A percentile compares a stretch with the other conserved stretches of the same genome.
phyloP scores from a whole-genome alignment of 2,797 vertebrate species.

The Sitta carolinensis region DNA sequence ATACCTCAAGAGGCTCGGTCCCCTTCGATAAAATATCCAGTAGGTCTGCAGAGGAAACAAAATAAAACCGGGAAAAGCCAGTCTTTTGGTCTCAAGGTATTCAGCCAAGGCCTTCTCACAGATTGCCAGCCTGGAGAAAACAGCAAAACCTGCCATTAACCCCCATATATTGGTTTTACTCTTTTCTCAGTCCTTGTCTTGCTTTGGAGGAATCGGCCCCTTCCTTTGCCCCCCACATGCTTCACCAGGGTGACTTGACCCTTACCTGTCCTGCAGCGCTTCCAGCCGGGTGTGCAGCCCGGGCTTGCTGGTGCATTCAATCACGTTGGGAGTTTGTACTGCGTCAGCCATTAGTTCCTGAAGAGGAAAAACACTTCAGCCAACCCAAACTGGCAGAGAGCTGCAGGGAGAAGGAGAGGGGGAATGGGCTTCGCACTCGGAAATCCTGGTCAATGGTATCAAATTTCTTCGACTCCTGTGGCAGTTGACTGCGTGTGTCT shows the following conservation, averaged over 20 bases:
- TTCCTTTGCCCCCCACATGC: neutral
- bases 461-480: conserved; percentile 63
- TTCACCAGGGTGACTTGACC: neutral
- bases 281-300: conserved; percentile 72
- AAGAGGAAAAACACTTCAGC: neutral
- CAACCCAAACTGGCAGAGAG: rapidly evolving
- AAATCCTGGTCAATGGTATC: conserved; percentile 72
- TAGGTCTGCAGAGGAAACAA: conserved; percentile 78
- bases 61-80: conserved; percentile 80
- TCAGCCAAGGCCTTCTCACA: conserved; percentile 80
- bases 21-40: conserved; percentile 79
- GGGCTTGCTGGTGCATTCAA: conserved; percentile 77
- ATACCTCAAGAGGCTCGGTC: conserved; percentile 74
- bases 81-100: conserved; percentile 75
- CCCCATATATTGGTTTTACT: rapidly evolving
- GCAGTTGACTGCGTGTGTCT: conserved; percentile 75
- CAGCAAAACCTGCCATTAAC: neutral
- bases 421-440: conserved; percentile 45
- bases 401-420: neutral
- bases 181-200: neutral
- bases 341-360: conserved; percentile 74
- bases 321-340: conserved; percentile 73
- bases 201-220: neutral
- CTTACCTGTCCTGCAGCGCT: conserved; percentile 72
- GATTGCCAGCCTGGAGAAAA: conserved; percentile 49